Evolutionary conservation across 1,140 invertebrate species (phyloP).

Genomic region (Paraescarpia echinospica): DNA sequence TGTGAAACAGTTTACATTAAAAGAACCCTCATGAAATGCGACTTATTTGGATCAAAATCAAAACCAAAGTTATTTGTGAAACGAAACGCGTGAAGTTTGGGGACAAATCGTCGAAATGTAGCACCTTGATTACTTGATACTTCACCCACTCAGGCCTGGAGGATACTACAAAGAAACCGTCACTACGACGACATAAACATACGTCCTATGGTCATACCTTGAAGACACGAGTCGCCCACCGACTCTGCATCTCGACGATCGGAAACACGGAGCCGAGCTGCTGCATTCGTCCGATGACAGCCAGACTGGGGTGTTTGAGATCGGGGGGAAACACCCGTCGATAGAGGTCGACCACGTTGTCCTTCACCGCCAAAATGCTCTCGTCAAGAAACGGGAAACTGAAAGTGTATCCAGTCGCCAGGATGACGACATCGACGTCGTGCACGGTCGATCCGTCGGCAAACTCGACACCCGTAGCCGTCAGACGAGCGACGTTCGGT

Average conservation of each 20-base stretch:
- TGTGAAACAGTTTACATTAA: too few species aligned
- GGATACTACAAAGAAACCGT: too few species aligned
- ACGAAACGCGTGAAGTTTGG: neutral
- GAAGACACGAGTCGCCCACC: conserved; percentile 51
- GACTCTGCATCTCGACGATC: conserved; percentile 61
- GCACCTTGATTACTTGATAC: too few species aligned
- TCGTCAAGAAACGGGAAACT: conserved; percentile 49
- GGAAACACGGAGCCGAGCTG: conserved; percentile 62
- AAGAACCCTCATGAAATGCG: too few species aligned
- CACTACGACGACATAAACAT: neutral
- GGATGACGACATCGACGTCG: conserved; percentile 45
- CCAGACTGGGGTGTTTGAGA: conserved; percentile 51
- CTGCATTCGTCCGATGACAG: conserved; percentile 63
- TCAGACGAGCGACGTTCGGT: conserved; percentile 50
- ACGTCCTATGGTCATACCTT: conserved; percentile 10
- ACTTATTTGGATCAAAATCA: too few species aligned
- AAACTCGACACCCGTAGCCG: conserved; percentile 53
- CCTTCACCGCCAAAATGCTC: conserved; percentile 41
- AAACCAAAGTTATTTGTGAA: conserved; percentile 1
- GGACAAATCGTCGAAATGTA: neutral
- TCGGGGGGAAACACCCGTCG: conserved; percentile 60
- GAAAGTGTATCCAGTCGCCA: conserved; percentile 50
- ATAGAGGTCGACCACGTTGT: conserved; percentile 58
- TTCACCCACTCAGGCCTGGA: too few species aligned
- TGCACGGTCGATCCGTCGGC: conserved; percentile 50